These are phyloP conservation scores for Gerris buenoi DNA, from an alignment of 1,140 invertebrate genomes.

Conservation along the genomic window DNA sequence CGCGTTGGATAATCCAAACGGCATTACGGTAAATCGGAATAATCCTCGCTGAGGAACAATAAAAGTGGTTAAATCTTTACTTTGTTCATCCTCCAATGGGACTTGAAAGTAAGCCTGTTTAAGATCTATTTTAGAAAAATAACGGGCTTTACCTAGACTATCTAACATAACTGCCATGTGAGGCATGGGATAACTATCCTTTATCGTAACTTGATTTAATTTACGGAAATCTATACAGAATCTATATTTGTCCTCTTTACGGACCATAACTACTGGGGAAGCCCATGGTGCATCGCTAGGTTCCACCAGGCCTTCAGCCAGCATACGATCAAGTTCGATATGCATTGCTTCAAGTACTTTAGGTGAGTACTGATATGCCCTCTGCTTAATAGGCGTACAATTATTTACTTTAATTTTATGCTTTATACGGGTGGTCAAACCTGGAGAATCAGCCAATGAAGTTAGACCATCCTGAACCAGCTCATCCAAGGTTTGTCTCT, in stretches of 20 bases:
- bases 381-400: slow-evolving; percentile 22
- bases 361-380: slow-evolving; percentile 22
- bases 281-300: slow-evolving; percentile 23
- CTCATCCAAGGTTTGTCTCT: background rate
- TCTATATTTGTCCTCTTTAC: slow-evolving; percentile 21
- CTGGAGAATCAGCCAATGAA: slow-evolving; percentile 2
- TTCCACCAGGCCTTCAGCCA: slow-evolving; percentile 21
- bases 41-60: background rate
- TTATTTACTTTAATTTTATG: slow-evolving; percentile 25
- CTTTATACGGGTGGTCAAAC: slow-evolving; percentile 10
- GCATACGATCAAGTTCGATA: slow-evolving; percentile 25
- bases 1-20: background rate
- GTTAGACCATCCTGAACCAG: background rate
- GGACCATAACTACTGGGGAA: slow-evolving; percentile 22
- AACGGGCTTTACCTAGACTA: background rate
- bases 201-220: slow-evolving; percentile 13
- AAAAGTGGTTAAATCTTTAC: background rate
- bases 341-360: slow-evolving; percentile 16
- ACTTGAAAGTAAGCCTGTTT: background rate
- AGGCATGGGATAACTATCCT: slow-evolving; percentile 22
- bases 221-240: slow-evolving; percentile 20
- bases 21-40: background rate
- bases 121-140: background rate
- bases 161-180: slow-evolving; percentile 12
- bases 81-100: background rate